Conservation (phyloP, 1,140 invertebrate species). For the Aculops lycopersici region DNA sequence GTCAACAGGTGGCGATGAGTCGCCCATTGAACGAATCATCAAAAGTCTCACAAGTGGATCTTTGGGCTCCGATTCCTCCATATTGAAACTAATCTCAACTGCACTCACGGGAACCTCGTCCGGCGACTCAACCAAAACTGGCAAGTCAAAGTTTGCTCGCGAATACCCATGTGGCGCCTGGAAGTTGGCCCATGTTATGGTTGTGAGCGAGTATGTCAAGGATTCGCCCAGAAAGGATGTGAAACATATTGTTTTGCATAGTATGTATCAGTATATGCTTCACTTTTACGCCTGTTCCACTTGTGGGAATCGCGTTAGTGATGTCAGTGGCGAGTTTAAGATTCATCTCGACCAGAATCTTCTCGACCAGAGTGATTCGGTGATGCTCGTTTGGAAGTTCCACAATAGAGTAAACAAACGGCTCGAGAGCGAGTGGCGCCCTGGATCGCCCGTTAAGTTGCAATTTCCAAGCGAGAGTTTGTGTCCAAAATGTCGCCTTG, state of each 20-base stretch:
- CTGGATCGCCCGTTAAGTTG: neutral
- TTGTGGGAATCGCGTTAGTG: neutral
- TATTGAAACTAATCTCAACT: neutral
- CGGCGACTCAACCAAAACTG: neutral
- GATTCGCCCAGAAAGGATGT: neutral
- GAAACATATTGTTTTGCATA: neutral
- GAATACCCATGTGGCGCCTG: neutral
- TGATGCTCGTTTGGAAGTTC: neutral
- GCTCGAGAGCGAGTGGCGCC: neutral
- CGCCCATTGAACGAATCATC: neutral
- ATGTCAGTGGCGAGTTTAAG: neutral
- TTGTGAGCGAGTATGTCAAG: neutral
- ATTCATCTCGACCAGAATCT: neutral
- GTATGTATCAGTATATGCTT: neutral
- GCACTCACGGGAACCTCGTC: neutral
- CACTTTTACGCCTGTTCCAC: neutral
- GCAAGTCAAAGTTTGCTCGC: neutral
- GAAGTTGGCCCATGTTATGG: neutral
- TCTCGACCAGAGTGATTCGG: neutral
- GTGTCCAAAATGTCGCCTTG: neutral
- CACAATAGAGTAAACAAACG: neutral
- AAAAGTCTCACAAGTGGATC: neutral
- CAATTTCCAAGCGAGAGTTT: neutral
- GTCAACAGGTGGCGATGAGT: neutral
- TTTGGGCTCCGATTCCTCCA: neutral